These are phyloP conservation scores for Enteromius treurensis DNA, from an alignment of 2,797 vertebrate genomes.

Conservation along the genomic window DNA sequence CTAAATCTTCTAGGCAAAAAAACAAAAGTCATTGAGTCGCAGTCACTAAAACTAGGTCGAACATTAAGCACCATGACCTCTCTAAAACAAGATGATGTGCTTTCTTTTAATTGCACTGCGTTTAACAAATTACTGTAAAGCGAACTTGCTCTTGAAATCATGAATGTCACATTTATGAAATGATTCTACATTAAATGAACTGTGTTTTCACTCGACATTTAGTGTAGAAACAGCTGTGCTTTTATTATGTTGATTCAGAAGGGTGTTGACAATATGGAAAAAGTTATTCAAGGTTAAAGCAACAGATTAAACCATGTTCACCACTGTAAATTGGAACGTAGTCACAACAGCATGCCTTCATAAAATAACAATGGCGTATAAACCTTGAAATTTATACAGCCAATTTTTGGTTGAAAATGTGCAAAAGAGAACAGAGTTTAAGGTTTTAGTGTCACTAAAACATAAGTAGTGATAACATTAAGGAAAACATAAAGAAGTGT, in stretches of 20 bases:
- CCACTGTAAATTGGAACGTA: not conserved
- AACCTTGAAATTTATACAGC: conserved; percentile 9
- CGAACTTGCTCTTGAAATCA: not conserved
- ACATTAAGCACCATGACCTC: conserved; percentile 12
- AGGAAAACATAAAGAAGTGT: not conserved
- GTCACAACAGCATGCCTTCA: conserved; percentile 28
- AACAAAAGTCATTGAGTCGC: not conserved
- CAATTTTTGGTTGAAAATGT: not conserved
- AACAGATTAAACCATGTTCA: conserved; percentile 49
- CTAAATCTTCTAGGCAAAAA: conserved; percentile 11
- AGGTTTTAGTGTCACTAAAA: not conserved
- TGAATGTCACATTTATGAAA: not conserved
- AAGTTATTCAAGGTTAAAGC: conserved; percentile 67
- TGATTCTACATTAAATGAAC: not conserved
- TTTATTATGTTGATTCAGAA: conserved; percentile 58
- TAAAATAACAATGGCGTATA: conserved; percentile 19
- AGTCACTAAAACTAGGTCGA: conserved; percentile 22
- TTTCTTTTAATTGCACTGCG: conserved; percentile 4
- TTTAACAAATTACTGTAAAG: not conserved
- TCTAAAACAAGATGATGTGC: not conserved
- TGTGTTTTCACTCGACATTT: not conserved
- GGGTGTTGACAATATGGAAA: conserved; percentile 68
- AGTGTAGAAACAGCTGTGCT: conserved; percentile 11
- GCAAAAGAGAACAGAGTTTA: not conserved
- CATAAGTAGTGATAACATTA: not conserved